phyloP scores from a whole-genome alignment of 2,888 invertebrate species.

The Macropis europaea region DNA sequence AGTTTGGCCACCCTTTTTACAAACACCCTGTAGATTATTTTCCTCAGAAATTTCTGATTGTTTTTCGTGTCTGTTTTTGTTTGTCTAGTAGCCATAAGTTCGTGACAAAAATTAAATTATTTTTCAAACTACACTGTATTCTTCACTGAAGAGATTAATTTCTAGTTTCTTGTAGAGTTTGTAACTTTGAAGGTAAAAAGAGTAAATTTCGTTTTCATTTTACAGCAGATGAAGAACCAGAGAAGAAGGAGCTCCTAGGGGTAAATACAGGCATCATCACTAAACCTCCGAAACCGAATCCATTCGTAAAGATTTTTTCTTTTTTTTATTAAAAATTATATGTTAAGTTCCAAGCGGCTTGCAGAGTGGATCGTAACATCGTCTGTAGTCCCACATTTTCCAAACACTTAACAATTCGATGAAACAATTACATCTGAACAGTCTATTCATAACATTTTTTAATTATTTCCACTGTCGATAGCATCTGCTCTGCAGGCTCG shows the following conservation, averaged over 20 bases:
- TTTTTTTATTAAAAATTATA: constrained; percentile 63
- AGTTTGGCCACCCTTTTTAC: too few relatives aligned
- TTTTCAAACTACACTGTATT: too few relatives aligned
- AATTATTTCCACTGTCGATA: not conserved
- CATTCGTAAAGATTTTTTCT: constrained; percentile 78
- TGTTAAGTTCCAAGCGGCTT: constrained; percentile 62
- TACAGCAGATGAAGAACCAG: constrained; percentile 76
- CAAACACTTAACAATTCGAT: not conserved
- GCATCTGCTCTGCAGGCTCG: constrained; percentile 26
- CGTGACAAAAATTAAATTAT: too few relatives aligned
- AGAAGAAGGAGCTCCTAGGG: constrained; percentile 79
- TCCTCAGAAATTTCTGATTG: too few relatives aligned
- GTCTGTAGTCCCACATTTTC: constrained; percentile 51
- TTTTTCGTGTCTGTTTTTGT: too few relatives aligned
- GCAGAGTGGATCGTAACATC: constrained; percentile 29
- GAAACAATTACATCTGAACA: not conserved
- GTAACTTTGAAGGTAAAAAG: too few relatives aligned
- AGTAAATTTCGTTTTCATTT: constrained; percentile 7
- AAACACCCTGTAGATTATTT: too few relatives aligned
- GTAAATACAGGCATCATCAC: constrained; percentile 79
- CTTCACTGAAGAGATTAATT: too few relatives aligned
- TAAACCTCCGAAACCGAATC: constrained; percentile 79
- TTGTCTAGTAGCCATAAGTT: too few relatives aligned
- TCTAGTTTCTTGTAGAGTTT: too few relatives aligned
- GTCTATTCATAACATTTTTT: not conserved